A percentile compares a stretch with the other conserved stretches of the same genome.
phyloP scores from a whole-genome alignment of 92 coral and sea anemone genomes.

The Diadumene lineata region DNA sequence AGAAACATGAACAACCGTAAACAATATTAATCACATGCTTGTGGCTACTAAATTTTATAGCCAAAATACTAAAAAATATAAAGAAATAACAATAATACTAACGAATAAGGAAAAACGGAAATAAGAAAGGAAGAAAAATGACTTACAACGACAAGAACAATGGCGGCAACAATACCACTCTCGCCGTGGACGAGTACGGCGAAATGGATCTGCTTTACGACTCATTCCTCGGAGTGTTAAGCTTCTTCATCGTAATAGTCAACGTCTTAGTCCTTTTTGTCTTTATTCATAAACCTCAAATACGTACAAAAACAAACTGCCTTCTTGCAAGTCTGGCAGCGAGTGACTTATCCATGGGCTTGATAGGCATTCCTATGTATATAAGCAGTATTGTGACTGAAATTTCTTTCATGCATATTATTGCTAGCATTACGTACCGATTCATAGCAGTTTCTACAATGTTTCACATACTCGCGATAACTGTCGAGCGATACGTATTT shows the following conservation, averaged over 20 bases:
- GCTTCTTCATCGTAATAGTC: conserved; percentile 51
- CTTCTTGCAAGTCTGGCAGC: conserved; percentile 72
- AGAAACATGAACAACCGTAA: too few relatives aligned
- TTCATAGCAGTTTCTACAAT: conserved; percentile 92
- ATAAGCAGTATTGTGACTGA: conserved; percentile 60
- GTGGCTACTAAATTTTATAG: too few relatives aligned
- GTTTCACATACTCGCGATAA: conserved; percentile 82
- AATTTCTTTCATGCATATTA: conserved; percentile 59
- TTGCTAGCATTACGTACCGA: conserved; percentile 71
- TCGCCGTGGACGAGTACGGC: not conserved
- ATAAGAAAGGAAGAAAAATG: too few relatives aligned
- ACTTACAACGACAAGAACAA: not conserved
- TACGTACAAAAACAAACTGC: conserved; percentile 76
- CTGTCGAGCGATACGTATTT: conserved; percentile 83
- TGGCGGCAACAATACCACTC: not conserved
- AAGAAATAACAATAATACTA: not conserved
- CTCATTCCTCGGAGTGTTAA: conserved; percentile 60
- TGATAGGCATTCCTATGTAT: conserved; percentile 67
- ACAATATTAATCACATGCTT: too few relatives aligned
- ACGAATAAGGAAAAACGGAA: too few relatives aligned
- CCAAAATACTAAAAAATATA: not conserved
- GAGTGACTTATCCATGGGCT: conserved; percentile 77
- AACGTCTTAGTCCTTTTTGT: conserved; percentile 62
- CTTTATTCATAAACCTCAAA: conserved; percentile 55
- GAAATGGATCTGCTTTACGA: conserved; percentile 56